A percentile compares a stretch with the other conserved stretches of the same genome.
phyloP scores from a whole-genome alignment of 1,140 invertebrate species.

The Contarinia nasturtii region DNA sequence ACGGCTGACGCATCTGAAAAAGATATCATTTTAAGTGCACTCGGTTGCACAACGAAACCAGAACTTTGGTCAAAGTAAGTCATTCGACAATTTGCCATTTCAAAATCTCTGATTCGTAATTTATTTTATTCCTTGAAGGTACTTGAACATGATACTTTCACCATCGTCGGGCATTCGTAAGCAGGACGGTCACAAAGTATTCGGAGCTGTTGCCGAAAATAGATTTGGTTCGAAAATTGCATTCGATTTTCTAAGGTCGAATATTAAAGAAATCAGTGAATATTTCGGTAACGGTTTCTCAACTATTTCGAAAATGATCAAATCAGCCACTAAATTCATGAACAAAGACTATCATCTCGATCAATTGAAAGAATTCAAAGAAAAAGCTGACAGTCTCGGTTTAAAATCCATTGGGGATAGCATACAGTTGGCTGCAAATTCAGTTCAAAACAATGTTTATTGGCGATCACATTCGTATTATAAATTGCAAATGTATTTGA shows the following conservation, averaged over 20 bases:
- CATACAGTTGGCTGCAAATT: slow-evolving; percentile 18
- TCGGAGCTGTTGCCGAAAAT: slow-evolving; percentile 20
- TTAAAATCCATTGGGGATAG: slow-evolving; percentile 15
- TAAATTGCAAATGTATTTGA: slow-evolving; percentile 16
- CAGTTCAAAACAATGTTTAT: slow-evolving; percentile 21
- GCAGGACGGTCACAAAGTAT: slow-evolving; percentile 31
- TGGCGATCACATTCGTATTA: slow-evolving; percentile 21
- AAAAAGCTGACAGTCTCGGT: slow-evolving; percentile 14
- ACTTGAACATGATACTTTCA: slow-evolving; percentile 26
- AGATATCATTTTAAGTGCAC: slow-evolving; percentile 33
- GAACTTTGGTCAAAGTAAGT: slow-evolving; percentile 26
- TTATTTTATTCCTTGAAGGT: slow-evolving; percentile 14
- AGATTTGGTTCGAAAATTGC: slow-evolving; percentile 28
- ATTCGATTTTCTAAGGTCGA: slow-evolving; percentile 27
- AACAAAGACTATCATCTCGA: slow-evolving; percentile 25
- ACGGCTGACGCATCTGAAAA: slow-evolving; percentile 34
- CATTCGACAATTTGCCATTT: slow-evolving; percentile 1
- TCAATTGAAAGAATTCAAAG: slow-evolving; percentile 14
- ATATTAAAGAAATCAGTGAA: slow-evolving; percentile 23
- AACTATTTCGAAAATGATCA: slow-evolving; percentile 27
- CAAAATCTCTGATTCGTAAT: slow-evolving; percentile 1
- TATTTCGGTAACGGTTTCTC: slow-evolving; percentile 31
- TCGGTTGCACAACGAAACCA: slow-evolving; percentile 31
- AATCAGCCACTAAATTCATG: slow-evolving; percentile 26
- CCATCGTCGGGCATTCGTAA: slow-evolving; percentile 26